Conservation (phyloP, 2,113 vertebrate genomes). For the Heterocephalus glaber region DNA sequence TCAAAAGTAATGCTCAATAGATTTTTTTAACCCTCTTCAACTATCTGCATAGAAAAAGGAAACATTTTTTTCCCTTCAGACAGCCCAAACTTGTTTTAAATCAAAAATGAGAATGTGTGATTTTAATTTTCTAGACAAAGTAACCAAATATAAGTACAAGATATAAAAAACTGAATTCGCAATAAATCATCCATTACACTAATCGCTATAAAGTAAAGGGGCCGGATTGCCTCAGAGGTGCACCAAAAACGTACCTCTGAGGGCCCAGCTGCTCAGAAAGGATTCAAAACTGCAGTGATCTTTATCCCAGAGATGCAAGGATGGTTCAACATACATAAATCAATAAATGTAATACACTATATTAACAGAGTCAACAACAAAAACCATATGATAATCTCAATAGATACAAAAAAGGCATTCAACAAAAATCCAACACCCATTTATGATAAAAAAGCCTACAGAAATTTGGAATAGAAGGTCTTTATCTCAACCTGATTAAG, state of each 20-base stretch:
- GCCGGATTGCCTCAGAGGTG: not conserved
- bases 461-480: no score
- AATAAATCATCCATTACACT: not conserved
- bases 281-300: no score
- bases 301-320: no score
- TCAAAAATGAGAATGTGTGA: not conserved
- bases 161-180: not conserved
- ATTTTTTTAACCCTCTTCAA: not conserved
- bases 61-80: not conserved
- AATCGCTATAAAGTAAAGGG: not conserved
- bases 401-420: no score
- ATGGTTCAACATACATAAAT: no score
- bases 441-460: no score
- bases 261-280: not conserved
- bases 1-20: not conserved
- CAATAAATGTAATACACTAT: no score
- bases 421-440: no score
- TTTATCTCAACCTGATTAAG: no score
- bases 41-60: not conserved
- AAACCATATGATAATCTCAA: no score
- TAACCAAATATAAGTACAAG: not conserved
- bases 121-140: slow-evolving; percentile 38
- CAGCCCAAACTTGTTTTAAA: not conserved
- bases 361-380: no score
- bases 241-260: not conserved